phyloP scores from a whole-genome alignment of 2,888 invertebrate species.

The Drosophila ustulata region DNA sequence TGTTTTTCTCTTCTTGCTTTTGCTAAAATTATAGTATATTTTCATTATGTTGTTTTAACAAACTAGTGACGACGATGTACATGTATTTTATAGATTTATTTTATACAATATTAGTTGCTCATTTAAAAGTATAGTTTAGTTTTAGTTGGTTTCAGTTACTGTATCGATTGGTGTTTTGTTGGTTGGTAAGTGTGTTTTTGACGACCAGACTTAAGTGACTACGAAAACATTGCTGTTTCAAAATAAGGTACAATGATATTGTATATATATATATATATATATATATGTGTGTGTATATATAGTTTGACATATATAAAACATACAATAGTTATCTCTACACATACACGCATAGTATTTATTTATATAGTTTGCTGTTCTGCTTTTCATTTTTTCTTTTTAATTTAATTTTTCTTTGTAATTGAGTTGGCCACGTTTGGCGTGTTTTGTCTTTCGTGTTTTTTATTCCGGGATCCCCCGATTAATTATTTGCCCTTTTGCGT shows the following conservation, averaged over 20 bases:
- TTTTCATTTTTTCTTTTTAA: neutral
- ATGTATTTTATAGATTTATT: constrained; percentile 24
- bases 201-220: constrained; percentile 78
- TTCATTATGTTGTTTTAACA: constrained; percentile 41
- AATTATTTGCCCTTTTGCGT: neutral
- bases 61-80: constrained; percentile 64
- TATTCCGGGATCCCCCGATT: constrained; percentile 18
- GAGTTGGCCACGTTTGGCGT: neutral
- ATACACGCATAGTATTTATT: constrained; percentile 13
- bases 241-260: constrained; percentile 79
- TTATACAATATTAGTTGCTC: constrained; percentile 30
- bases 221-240: constrained; percentile 70
- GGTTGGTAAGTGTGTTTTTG: constrained; percentile 48
- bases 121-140: constrained; percentile 16
- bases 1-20: constrained; percentile 15
- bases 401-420: neutral
- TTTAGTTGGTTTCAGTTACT: constrained; percentile 68
- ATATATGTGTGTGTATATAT: constrained; percentile 22
- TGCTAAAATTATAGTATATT: constrained; percentile 31
- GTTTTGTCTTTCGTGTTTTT: constrained; percentile 18
- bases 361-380: neutral
- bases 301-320: constrained; percentile 40
- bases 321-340: constrained; percentile 28
- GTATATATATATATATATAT: constrained; percentile 22
- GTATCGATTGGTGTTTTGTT: constrained; percentile 65